Conservation (phyloP, 2,797 vertebrate species). For the Phoxinus dragarum region DNA sequence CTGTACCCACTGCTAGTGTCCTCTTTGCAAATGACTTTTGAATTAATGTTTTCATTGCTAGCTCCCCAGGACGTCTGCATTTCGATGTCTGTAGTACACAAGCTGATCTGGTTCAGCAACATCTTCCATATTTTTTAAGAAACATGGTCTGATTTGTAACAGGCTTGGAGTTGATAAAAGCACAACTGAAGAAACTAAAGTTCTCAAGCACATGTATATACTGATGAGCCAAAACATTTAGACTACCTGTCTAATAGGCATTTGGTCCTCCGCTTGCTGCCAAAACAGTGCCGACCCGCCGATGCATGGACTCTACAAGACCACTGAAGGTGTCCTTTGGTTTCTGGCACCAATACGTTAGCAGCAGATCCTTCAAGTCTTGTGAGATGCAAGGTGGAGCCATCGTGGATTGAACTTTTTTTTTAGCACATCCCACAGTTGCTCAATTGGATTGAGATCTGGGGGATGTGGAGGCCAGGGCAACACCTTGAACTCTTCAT, state of each 20-base stretch:
- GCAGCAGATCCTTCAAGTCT: too few relatives aligned
- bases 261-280: neutral
- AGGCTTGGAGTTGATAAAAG: neutral
- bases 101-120: neutral
- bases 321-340: neutral
- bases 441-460: too few relatives aligned
- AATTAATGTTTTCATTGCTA: slow-evolving; percentile 16
- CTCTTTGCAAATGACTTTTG: slow-evolving; percentile 1
- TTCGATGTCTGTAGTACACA: neutral
- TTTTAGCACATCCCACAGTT: too few relatives aligned
- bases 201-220: neutral
- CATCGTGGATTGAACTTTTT: too few relatives aligned
- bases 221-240: neutral
- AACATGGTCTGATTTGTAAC: neutral
- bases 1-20: neutral
- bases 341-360: neutral
- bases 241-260: too few relatives aligned
- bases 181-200: neutral
- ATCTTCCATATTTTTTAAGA: neutral
- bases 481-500: too few relatives aligned
- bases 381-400: neutral
- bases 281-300: neutral
- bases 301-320: neutral
- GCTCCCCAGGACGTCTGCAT: neutral
- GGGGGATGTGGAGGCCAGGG: too few relatives aligned